Evolutionary conservation across 2,113 vertebrate genomes (phyloP), one percentile per base, ranked within the genome.

Genomic region (Gnathonemus echidnorhynchus): DNA sequence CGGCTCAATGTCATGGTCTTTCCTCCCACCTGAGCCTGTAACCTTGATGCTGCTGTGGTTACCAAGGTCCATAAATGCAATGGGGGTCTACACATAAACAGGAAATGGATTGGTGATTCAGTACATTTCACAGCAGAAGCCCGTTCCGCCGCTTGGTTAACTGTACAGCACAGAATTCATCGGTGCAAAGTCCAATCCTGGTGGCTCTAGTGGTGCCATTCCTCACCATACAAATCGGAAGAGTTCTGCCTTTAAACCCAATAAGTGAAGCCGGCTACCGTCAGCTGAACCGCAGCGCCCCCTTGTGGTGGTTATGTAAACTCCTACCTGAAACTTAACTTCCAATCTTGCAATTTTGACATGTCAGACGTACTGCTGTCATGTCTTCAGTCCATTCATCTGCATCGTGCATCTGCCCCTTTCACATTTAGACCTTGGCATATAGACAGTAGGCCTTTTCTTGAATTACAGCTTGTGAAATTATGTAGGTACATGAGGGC

Each of bases 231-330:
- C 8, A 35, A 48, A 88, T 88, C 50, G 13, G 50, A 52, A 46
- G 35, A 86, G 50, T 50, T 45, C 74, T 56, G 77, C 77, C 24
- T 89, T 53, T 84, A 48, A n/a, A 56, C 74, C 66, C 74, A 24
- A 46, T 53, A 35, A 42, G 48, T 48, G 42, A 39, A 15, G 52
- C 10, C 88, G 91, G 90, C 83, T 92, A 92, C 90, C 92, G 94
- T 93, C 90, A 92, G 88, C 92, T 45, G 93, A 93, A 91, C 77
- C 92, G 95, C 93, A 96, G 95, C 94, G 91, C 95, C 95, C 95
- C 92, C 95, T 95, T 94, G 93, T 96, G 95, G 95, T 89, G 85
- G 92, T 88, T 91, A 56, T 80, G 91, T 93, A 94, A 95, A 96
- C 91, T 95, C 94, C 95, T 95, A 24, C 91, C 86, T 49, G 91